Percentiles rank a stretch among this genome's conserved stretches.
Conservation (phyloP, 2,888 invertebrate species). For the Nephrotoma guestfalica region DNA sequence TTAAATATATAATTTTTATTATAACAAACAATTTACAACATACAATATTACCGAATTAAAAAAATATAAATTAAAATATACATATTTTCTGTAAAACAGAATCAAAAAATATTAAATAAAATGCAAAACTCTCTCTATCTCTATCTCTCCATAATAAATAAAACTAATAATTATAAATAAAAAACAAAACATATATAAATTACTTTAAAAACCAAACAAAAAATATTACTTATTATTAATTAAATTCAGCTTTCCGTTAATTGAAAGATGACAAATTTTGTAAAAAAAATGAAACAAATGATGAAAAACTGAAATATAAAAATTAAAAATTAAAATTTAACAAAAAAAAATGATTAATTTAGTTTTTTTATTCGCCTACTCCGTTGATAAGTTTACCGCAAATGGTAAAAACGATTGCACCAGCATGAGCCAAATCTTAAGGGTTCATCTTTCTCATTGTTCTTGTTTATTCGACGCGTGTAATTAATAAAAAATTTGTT, state of each 20-base stretch:
- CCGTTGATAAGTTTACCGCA: too few relatives aligned
- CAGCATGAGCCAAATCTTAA: too few relatives aligned
- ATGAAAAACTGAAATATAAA: not conserved
- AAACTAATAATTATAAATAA: not conserved
- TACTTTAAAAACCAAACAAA: not conserved
- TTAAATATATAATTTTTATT: not conserved
- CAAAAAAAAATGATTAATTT: not conserved
- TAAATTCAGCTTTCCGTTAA: not conserved
- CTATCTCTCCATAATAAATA: not conserved
- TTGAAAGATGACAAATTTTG: not conserved
- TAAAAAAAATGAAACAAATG: not conserved
- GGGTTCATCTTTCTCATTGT: too few relatives aligned
- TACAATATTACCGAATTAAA: not conserved
- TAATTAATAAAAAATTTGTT: too few relatives aligned
- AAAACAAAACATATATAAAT: not conserved
- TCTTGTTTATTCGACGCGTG: too few relatives aligned
- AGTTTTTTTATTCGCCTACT: too few relatives aligned
- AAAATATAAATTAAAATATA: not conserved
- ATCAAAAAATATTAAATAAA: not conserved
- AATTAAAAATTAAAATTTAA: not conserved
- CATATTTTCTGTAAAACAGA: not conserved
- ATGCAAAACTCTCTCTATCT: not conserved
- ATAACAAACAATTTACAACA: not conserved
- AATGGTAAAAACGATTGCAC: too few relatives aligned
- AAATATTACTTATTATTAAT: not conserved